phyloP scores from a whole-genome alignment of 2,113 vertebrate species.

The Phaethornis superciliosus region DNA sequence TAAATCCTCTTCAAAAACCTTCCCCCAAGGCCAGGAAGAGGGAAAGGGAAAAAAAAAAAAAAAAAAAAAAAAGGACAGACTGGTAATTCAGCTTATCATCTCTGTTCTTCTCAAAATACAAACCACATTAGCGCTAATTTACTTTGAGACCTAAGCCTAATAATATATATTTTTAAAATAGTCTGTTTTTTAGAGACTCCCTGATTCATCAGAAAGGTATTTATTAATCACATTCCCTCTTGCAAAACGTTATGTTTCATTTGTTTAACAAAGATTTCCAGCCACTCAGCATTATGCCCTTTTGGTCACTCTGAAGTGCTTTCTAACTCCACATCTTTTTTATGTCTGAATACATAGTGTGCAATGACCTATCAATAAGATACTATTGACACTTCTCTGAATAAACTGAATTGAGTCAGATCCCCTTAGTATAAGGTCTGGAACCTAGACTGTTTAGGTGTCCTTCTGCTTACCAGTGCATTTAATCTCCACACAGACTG shows the following conservation, averaged over 20 bases:
- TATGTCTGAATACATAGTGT: neutral
- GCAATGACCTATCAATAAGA: neutral
- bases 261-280: neutral
- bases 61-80: neutral
- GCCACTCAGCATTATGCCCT: neutral
- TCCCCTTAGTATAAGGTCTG: neutral
- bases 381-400: neutral
- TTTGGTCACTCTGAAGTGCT: neutral
- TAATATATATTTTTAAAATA: neutral
- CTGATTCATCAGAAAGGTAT: neutral
- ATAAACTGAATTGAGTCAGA: neutral
- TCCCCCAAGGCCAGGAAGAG: neutral
- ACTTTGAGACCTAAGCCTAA: neutral
- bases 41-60: neutral
- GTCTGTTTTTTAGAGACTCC: neutral
- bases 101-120: neutral
- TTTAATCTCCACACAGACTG: neutral
- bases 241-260: neutral
- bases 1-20: neutral
- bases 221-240: neutral
- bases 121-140: neutral
- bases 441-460: neutral
- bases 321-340: neutral
- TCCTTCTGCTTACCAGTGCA: neutral
- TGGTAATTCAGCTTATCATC: neutral